phyloP scores from a whole-genome alignment of 35 echinoderm and acorn worm genomes.

The Lytechinus pictus region DNA sequence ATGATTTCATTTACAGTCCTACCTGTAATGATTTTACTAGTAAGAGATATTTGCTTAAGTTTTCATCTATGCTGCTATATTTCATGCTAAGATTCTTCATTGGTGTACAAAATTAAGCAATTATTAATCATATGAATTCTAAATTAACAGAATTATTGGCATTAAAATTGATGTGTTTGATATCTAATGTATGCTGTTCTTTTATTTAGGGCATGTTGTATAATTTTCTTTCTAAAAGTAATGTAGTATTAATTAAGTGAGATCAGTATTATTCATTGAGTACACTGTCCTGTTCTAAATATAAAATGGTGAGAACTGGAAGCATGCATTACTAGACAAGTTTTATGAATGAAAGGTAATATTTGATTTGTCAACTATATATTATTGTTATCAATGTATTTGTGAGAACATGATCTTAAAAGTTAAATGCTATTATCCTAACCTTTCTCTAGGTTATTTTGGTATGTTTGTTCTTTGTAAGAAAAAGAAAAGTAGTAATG shows the following conservation, averaged over 20 bases:
- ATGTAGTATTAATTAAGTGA: too few species aligned
- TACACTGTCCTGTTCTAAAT: not conserved
- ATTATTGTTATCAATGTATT: too few species aligned
- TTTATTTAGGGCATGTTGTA: not conserved
- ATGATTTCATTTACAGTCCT: not conserved
- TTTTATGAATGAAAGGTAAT: too few species aligned
- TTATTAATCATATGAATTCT: not conserved
- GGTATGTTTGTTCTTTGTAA: too few species aligned
- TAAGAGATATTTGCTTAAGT: not conserved
- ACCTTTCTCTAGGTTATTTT: too few species aligned
- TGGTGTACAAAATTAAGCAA: too few species aligned
- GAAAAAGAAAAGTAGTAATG: too few species aligned
- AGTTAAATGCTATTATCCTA: too few species aligned
- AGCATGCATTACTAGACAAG: not conserved
- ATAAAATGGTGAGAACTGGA: not conserved
- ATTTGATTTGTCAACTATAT: too few species aligned
- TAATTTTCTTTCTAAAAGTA: not conserved
- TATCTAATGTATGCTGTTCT: not conserved
- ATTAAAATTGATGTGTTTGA: not conserved
- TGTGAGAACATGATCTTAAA: too few species aligned
- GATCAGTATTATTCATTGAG: not conserved
- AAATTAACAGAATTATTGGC: not conserved
- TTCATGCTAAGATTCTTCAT: not conserved
- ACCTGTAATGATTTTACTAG: not conserved
- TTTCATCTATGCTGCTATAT: not conserved